These are phyloP conservation scores for Petrocephalus sullivani DNA, from an alignment of 2,797 vertebrate species.

Conservation along the genomic window DNA sequence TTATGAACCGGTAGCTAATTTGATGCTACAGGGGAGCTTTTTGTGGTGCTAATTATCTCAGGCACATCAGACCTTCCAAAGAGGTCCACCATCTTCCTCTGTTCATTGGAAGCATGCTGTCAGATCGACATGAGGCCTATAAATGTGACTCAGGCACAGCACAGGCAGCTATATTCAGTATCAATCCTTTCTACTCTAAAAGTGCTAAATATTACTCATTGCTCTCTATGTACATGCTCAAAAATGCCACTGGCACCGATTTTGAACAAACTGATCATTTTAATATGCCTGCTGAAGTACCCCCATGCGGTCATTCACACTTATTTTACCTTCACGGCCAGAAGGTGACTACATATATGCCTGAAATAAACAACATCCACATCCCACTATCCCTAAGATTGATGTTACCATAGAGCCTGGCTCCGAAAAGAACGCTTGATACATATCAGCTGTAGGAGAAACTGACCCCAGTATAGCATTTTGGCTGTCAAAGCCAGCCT, in stretches of 20 bases:
- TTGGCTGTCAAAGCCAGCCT: neutral
- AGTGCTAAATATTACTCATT: neutral
- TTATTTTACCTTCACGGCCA: neutral
- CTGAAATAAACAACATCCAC: neutral
- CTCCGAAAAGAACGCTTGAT: neutral
- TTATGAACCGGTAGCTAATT: neutral
- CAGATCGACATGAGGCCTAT: neutral
- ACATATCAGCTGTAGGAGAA: neutral
- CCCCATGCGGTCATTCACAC: neutral
- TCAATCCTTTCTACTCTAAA: neutral
- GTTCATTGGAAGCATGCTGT: neutral
- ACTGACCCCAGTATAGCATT: neutral
- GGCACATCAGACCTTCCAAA: neutral
- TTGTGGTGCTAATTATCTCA: neutral
- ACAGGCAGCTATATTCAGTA: neutral
- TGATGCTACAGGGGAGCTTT: neutral
- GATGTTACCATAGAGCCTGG: neutral
- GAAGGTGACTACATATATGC: neutral
- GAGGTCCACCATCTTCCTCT: neutral
- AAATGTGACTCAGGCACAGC: neutral
- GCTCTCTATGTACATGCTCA: neutral
- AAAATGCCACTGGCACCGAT: neutral
- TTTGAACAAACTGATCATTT: neutral
- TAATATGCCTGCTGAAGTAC: neutral
- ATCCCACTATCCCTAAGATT: neutral